phyloP scores from a whole-genome alignment of 2,888 invertebrate species.

The Asteroscopus sphinx region DNA sequence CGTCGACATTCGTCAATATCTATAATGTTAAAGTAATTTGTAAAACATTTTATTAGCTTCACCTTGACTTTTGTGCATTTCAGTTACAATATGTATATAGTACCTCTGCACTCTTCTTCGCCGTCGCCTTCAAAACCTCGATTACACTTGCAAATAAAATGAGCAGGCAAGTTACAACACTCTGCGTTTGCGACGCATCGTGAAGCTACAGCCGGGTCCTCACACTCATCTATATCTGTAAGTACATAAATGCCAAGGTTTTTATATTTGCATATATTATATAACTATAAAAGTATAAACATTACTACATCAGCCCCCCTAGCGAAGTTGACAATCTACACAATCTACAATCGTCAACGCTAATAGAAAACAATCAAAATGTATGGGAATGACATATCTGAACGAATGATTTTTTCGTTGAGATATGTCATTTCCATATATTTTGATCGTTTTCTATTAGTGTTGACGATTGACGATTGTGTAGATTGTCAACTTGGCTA shows the following conservation, averaged over 20 bases:
- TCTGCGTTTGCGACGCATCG: conserved; percentile 97
- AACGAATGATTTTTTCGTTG: too few species aligned
- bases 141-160: conserved; percentile 98
- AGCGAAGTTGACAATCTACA: too few species aligned
- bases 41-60: background rate
- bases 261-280: background rate
- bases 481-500: too few species aligned
- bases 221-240: conserved; percentile 96
- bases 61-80: conserved; percentile 1
- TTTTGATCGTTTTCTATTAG: too few species aligned
- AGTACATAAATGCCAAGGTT: conserved; percentile 29
- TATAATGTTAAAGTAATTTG: conserved; percentile 64
- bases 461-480: too few species aligned
- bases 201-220: conserved; percentile 94
- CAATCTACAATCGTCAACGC: too few species aligned
- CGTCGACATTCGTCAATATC: conserved; percentile 97
- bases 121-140: conserved; percentile 97
- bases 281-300: background rate
- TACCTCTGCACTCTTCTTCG: conserved; percentile 95
- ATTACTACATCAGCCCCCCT: background rate
- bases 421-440: too few species aligned
- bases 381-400: too few species aligned
- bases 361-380: too few species aligned
- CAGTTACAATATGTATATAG: conserved; percentile 14
- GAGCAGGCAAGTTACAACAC: conserved; percentile 98